Evolutionary conservation across 2,888 invertebrate species (phyloP).

Genomic region (Crossocerus cetratus): DNA sequence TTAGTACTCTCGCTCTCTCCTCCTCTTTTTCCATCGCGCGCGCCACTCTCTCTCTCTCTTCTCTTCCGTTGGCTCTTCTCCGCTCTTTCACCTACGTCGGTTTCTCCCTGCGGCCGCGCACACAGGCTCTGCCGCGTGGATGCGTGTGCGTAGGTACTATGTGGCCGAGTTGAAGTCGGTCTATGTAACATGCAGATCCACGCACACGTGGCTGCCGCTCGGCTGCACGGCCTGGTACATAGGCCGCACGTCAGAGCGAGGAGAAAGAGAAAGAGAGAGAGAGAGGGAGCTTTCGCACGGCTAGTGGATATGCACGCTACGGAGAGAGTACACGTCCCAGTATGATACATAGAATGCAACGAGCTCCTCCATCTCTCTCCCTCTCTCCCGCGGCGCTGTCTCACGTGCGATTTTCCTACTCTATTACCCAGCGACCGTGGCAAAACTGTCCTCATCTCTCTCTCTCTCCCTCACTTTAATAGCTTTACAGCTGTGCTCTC

Average conservation of each 20-base stretch:
- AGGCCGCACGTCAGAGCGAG: background rate
- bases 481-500: constrained; percentile 71
- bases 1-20: constrained; percentile 51
- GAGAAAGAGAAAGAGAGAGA: constrained; percentile 15
- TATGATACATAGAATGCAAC: no score
- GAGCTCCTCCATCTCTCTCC: constrained; percentile 2
- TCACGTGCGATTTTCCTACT: constrained; percentile 52
- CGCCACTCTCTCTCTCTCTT: constrained; percentile 40
- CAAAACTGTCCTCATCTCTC: constrained; percentile 43
- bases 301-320: constrained; percentile 41
- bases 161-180: constrained; percentile 44
- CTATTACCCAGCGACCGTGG: no score
- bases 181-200: constrained; percentile 36
- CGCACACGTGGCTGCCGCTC: constrained; percentile 26
- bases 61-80: constrained; percentile 34
- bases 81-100: constrained; percentile 37
- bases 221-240: constrained; percentile 21
- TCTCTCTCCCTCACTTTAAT: constrained; percentile 63
- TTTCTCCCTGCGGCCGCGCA: constrained; percentile 17
- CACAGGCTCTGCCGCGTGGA: background rate
- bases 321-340: constrained; percentile 20
- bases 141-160: constrained; percentile 24
- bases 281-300: constrained; percentile 43
- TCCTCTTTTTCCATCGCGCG: constrained; percentile 11
- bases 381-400: constrained; percentile 43